Percentiles rank a stretch among this genome's conserved stretches.
phyloP scores from a whole-genome alignment of 2,888 invertebrate genomes.

The Drosophila koepferae region DNA sequence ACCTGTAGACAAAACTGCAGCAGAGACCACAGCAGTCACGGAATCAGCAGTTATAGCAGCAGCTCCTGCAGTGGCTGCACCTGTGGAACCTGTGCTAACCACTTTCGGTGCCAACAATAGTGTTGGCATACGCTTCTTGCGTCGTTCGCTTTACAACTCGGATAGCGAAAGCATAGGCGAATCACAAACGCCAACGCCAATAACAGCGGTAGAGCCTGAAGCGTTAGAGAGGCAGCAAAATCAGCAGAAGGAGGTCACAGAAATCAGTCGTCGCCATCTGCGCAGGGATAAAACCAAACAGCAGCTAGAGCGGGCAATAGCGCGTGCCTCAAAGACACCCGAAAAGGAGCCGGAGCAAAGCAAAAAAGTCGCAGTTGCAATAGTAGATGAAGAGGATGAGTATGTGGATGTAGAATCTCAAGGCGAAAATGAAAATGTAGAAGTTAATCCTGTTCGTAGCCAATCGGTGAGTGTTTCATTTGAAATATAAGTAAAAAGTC shows the following conservation, averaged over 20 bases:
- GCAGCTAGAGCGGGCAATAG: conserved; percentile 38
- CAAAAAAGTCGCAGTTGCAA: not conserved
- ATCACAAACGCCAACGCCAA: conserved; percentile 27
- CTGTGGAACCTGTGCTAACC: conserved; percentile 54
- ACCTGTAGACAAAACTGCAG: not conserved
- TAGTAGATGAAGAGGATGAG: not conserved
- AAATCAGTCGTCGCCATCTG: conserved; percentile 40
- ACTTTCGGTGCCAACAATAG: conserved; percentile 57
- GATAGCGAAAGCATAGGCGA: conserved; percentile 69
- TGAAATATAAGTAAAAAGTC: not conserved
- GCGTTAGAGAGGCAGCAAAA: not conserved
- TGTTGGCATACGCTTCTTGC: conserved; percentile 60
- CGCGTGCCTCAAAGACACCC: conserved; percentile 42
- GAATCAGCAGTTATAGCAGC: conserved; percentile 1
- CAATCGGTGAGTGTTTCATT: conserved; percentile 37
- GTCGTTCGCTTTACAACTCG: conserved; percentile 65
- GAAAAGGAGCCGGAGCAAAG: conserved; percentile 25
- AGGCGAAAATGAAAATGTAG: not conserved
- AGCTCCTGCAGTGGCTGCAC: not conserved
- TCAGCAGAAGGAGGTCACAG: conserved; percentile 20
- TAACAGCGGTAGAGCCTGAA: conserved; percentile 14
- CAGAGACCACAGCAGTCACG: not conserved
- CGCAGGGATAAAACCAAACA: conserved; percentile 34
- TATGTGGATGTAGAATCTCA: conserved; percentile 3
- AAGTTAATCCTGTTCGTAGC: not conserved